Conservation (phyloP, 2,113 vertebrate genomes). For the Channa argus region DNA sequence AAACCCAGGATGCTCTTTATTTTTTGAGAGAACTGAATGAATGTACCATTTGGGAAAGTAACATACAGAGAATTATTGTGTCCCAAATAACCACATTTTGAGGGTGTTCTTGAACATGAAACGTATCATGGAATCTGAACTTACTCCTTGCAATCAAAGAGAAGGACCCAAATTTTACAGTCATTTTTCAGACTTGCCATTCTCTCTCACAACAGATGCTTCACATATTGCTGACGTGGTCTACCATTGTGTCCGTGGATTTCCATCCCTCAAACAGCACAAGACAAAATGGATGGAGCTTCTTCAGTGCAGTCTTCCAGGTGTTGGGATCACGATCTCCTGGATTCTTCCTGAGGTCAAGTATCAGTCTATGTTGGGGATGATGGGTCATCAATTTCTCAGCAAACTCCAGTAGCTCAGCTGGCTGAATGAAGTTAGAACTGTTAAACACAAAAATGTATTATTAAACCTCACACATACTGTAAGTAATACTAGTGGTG, state of each 20-base stretch:
- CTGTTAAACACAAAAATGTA: constrained; percentile 67
- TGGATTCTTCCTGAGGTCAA: constrained; percentile 90
- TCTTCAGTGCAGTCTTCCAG: constrained; percentile 83
- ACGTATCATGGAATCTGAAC: no score
- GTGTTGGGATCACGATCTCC: constrained; percentile 87
- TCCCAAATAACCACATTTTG: neutral
- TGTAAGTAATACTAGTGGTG: no score
- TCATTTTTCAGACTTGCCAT: no score
- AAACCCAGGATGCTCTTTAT: neutral
- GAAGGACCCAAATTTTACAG: neutral
- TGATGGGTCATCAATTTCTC: constrained; percentile 76
- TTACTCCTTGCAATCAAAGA: no score
- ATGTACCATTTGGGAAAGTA: no score
- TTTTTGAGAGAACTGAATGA: no score
- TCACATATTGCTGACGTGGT: constrained; percentile 93
- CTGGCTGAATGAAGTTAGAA: constrained; percentile 91
- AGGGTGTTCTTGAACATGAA: no score
- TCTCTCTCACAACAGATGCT: neutral
- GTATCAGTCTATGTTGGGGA: constrained; percentile 79
- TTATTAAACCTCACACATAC: no score
- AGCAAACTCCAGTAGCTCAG: constrained; percentile 89
- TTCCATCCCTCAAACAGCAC: constrained; percentile 87
- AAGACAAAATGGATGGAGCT: constrained; percentile 81
- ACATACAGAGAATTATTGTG: no score
- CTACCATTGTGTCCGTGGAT: constrained; percentile 88